phyloP scores from a whole-genome alignment of 2,888 invertebrate species.

The Drosophila flavopinicola region DNA sequence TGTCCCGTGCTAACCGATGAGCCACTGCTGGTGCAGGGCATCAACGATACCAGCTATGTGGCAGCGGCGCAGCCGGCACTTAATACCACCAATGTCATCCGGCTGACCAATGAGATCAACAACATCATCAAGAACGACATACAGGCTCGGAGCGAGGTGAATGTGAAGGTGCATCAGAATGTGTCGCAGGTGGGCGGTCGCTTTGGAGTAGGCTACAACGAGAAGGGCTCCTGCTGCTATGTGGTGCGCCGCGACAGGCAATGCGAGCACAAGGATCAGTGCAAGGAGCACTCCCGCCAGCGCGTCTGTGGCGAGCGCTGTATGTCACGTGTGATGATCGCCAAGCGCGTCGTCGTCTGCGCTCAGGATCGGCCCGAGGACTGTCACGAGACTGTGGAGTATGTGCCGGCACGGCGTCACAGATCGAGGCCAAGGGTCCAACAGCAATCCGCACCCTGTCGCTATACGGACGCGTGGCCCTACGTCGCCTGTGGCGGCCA shows the following conservation, averaged over 20 bases:
- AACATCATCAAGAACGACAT: conserved; percentile 79
- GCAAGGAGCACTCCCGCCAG: conserved; percentile 67
- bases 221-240: conserved; percentile 81
- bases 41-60: conserved; percentile 74
- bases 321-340: conserved; percentile 77
- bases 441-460: conserved; percentile 25
- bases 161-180: conserved; percentile 79
- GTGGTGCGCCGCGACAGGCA: conserved; percentile 65
- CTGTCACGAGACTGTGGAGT: conserved; percentile 70
- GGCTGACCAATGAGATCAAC: conserved; percentile 78
- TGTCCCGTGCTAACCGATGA: conserved; percentile 77
- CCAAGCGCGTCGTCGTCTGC: conserved; percentile 67
- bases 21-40: conserved; percentile 76
- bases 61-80: conserved; percentile 35
- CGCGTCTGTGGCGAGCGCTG: conserved; percentile 81
- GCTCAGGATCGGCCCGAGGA: conserved; percentile 42
- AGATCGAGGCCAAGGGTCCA: conserved; percentile 5
- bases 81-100: conserved; percentile 80
- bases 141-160: conserved; percentile 71
- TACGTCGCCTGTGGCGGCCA: conserved; percentile 51
- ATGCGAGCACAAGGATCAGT: conserved; percentile 59
- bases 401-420: conserved; percentile 59
- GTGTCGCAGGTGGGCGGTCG: conserved; percentile 79
- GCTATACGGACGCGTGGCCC: conserved; percentile 62
- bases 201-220: conserved; percentile 81